Base-by-base conservation (phyloP, 2,888 invertebrate species). In the Acrobasis repandana region DNA sequence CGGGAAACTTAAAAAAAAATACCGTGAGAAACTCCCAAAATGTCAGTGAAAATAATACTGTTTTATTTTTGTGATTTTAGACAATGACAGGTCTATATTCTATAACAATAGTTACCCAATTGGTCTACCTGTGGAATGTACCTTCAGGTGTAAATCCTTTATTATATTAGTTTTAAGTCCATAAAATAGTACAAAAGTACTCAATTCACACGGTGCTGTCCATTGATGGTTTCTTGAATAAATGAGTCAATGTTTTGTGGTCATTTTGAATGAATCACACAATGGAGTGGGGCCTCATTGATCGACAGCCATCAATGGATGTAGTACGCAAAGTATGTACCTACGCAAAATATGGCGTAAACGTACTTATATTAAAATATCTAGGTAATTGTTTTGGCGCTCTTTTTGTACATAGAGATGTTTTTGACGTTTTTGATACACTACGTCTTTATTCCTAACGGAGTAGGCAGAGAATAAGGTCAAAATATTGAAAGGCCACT, bases 221-320 rank as follows among this genome's bases (percentile, higher is more conserved):
- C 28, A 50, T 50, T 49, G 49, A 20, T 11, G 14, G 9, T 20
- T 11, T 9, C n/a, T n/a, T 14, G 10, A 28, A 28, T 28, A 50
- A 49, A 28, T 33, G 28, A 50, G 28, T 20, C 1, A 50, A 50
- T 50, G 50, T 50, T 50, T 50, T 50, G 50, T 50, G 36, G 15
- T 16, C 36, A 15, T 52, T 52, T 36, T 52, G 52, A 52, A 52
- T 52, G 52, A 52, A 36, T 52, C 52, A 52, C 51, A 34, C 9
- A 10, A 34, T 36, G 43, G 14, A 11, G 14, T 28, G n/a, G 36
- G 36, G 52, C 16, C 10, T 52, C 52, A 52, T 52, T 52, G 52
- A 36, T 16, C 43, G 15, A n/a, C 36, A 50, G 11, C 11, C 9
- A 36, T 52, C 52, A 52, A 52, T 52, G 52, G 36, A 36, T 28